Base-by-base conservation (phyloP, 2,113 vertebrate genomes). In the Ranitomeya variabilis region DNA sequence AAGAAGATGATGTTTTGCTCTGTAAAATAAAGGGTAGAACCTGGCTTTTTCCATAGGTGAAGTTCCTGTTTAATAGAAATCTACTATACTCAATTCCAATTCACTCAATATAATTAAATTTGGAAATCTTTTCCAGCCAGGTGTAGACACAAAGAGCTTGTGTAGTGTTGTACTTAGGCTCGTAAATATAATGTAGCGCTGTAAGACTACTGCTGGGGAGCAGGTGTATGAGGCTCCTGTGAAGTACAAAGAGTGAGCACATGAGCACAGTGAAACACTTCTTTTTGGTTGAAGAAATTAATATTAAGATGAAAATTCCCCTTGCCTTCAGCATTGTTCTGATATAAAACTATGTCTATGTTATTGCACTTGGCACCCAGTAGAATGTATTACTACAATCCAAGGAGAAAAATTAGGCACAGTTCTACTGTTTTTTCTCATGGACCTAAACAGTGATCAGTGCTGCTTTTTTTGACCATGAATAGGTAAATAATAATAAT, bases 181-280 rank as follows among this genome's bases (percentile, higher is more conserved):
- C 31, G 15, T 86, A 86, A 80, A 86, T 79, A 86, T 86, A 79
- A 79, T 86, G 55, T 51, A 86, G 73, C 14, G 15, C 85, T 16
- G 37, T 67, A 45, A 86, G 74, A 86, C 14, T 62, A 52, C 64
- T 87, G 67, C 62, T 80, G 64, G 77, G 62, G 86, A 87, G 77
- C 86, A 87, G 86, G 86, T 87, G 86, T 87, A 80, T 71, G 23
- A 69, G 31, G 59, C 26, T 80, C 77, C 12, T 69, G 60, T 87
- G 76, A 87, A 87, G 64, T 80, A 87, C 77, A 87, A 69, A 71
- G 64, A 57, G 13, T 54, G 77, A 62, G 51, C 86, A 69, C 51
- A 80, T 15, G 18, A 66, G 26, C 19, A 80, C 59, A 87, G 67
- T 79, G 19, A 81, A 87, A 71, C 64, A 79, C 86, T 69, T 55